phyloP scores from a whole-genome alignment of 2,888 invertebrate genomes.

The Cecidostiba fungosa region DNA sequence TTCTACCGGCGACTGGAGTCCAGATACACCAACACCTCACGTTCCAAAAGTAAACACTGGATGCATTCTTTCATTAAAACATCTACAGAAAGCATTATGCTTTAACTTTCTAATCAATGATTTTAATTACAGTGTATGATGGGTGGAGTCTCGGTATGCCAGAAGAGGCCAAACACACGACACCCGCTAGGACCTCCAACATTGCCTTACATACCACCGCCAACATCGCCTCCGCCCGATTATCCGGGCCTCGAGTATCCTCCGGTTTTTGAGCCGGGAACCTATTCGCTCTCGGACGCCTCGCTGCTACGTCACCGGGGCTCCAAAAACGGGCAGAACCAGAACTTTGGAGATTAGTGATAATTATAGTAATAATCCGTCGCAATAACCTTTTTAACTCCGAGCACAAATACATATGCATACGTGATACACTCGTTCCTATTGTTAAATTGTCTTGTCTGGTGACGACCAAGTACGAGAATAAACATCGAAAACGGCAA shows the following conservation, averaged over 20 bases:
- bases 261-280: conserved; percentile 92
- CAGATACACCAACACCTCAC: conserved; percentile 68
- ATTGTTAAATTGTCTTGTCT: conserved; percentile 39
- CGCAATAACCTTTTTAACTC: conserved; percentile 27
- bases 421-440: conserved; percentile 57
- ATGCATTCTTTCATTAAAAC: not conserved
- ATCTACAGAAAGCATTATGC: not conserved
- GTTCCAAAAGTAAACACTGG: conserved; percentile 64
- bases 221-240: conserved; percentile 82
- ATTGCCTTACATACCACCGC: conserved; percentile 76
- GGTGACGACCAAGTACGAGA: not conserved
- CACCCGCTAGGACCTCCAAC: conserved; percentile 73
- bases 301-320: conserved; percentile 73
- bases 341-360: conserved; percentile 50
- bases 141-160: conserved; percentile 47
- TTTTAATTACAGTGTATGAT: conserved; percentile 58
- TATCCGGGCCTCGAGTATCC: conserved; percentile 93
- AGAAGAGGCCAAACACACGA: conserved; percentile 69
- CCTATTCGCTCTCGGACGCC: conserved; percentile 87
- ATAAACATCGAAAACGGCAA: not conserved
- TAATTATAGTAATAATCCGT: conserved; percentile 2
- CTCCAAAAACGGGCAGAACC: conserved; percentile 46
- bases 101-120: not conserved
- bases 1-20: conserved; percentile 73
- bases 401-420: not conserved